Evolutionary conservation across 1,140 invertebrate genomes (phyloP), one percentile per base, ranked within the genome.

Genomic region (Helicoverpa armigera): DNA sequence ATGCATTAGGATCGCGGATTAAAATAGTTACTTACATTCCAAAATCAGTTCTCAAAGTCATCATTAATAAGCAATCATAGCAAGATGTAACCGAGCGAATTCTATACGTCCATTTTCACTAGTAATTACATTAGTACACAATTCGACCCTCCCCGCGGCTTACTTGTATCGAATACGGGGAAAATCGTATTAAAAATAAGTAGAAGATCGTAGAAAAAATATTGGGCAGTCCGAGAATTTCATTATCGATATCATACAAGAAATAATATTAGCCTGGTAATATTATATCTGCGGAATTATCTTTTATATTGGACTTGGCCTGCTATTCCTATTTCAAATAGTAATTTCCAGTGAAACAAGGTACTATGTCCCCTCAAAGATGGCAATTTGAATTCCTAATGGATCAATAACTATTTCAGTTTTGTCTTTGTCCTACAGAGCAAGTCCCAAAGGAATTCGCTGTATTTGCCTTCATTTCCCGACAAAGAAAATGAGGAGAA

Each of bases 321-420:
- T 79, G 85, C 69, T 78, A 79, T 82, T 85, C 77, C 81, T 80
- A 85, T 82, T 81, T 82, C 80, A 79, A 85, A 87, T 72, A 83
- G 84, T 88, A 87, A 87, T 86, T 87, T 89, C 77, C 76, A 69
- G 65, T 73, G 69, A 77, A 70, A 76, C 85, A 86, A 87, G 75
- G 80, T 87, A 81, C 80, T 78, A 76, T 83, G 63, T 86, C 82
- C 14, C 56, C 84, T 86, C 84, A 86, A 87, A 89, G 85, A 85
- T 82, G 75, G 81, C 83, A 79, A 88, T 90, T 90, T 89, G 87
- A 89, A 88, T 89, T 89, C 87, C 85, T 89, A 88, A 90, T 87
- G 79, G 81, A 72, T 84, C 82, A 84, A 89, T 91, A 87, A 90
- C 88, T 87, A 88, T 88, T 86, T 83, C 75, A 87, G 82, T 86